Conservation (phyloP, 2,888 invertebrate genomes). For the Isotomurus palustris region DNA sequence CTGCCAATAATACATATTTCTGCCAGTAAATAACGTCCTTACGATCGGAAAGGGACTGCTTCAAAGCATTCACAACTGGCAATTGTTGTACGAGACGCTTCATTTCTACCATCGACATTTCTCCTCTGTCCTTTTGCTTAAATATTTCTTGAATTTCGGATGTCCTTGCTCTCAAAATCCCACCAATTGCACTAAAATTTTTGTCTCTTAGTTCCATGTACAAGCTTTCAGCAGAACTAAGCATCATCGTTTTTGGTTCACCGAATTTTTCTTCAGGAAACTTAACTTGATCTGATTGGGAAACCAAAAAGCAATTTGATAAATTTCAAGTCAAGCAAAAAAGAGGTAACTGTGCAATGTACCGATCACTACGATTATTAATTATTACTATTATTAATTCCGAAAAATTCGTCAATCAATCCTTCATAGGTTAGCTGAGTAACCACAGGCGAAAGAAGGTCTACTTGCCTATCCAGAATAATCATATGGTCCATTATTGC, state of each 20-base stretch:
- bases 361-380: neutral
- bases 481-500: conserved; percentile 82
- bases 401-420: conserved; percentile 90
- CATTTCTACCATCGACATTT: conserved; percentile 83
- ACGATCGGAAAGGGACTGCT: conserved; percentile 73
- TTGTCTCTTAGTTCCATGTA: conserved; percentile 86
- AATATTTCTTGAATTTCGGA: conserved; percentile 78
- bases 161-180: conserved; percentile 77
- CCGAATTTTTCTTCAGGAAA: conserved; percentile 81
- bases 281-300: conserved; percentile 63
- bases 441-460: conserved; percentile 84
- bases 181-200: conserved; percentile 86
- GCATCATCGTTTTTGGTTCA: conserved; percentile 66
- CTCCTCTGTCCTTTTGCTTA: conserved; percentile 72
- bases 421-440: conserved; percentile 98
- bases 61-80: conserved; percentile 79
- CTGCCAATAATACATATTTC: neutral
- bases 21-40: conserved; percentile 28
- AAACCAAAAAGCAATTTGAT: neutral
- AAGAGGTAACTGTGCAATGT: neutral
- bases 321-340: neutral
- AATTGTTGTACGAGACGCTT: conserved; percentile 85
- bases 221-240: conserved; percentile 84
- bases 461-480: conserved; percentile 83
- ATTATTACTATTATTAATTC: conserved; percentile 65